Evolutionary conservation across 2,113 vertebrate genomes (phyloP), one percentile per base, ranked within the genome.

Genomic region (Peucedramus taeniatus): DNA sequence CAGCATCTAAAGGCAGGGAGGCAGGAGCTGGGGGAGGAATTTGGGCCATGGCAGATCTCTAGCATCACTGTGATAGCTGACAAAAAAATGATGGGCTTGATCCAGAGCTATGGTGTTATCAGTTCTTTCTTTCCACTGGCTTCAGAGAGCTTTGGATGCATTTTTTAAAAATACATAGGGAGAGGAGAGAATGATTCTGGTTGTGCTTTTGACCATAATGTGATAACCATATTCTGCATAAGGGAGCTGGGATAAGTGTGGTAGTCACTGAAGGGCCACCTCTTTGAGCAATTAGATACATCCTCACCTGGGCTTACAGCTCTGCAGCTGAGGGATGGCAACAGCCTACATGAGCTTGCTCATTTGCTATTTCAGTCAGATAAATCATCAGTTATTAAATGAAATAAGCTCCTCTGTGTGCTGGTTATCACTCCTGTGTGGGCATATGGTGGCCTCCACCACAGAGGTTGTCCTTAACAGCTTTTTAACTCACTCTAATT

Each of bases 201-300:
- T 37, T 83, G 51, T 75, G 53, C 33, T 88, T 94, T 79, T 86
- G 45, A 70, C 28, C 7, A 57, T 40, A 13, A 7, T 15, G 12
- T 4, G 6, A 31, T 56, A 83, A 92, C 35, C 35, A 69, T 0
- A 0, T 51, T 49, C 24, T 24, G 8, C 65, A 1, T 39, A 35
- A 94, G 64, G 50, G 66, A 90, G 54, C 66, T 92, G 75, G 54
- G 30, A 45, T 49, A 30, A 31, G 18, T 13, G 16, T 42, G 35
- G n/a, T n/a, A 77, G 35, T 77, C 37, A 15, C 66, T 70, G 54
- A 59, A 59, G 54, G 68, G 60, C 60, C 80, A 37, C 44, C 35
- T 88, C 63, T 85, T 37, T 20, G 39, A 56, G 60, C 76, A 81
- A 0, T n/a, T n/a, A n/a, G 51, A 56, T 37, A 15, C 16, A 75